Conservation (phyloP, 2,113 vertebrate genomes). For the Jacana jacana region DNA sequence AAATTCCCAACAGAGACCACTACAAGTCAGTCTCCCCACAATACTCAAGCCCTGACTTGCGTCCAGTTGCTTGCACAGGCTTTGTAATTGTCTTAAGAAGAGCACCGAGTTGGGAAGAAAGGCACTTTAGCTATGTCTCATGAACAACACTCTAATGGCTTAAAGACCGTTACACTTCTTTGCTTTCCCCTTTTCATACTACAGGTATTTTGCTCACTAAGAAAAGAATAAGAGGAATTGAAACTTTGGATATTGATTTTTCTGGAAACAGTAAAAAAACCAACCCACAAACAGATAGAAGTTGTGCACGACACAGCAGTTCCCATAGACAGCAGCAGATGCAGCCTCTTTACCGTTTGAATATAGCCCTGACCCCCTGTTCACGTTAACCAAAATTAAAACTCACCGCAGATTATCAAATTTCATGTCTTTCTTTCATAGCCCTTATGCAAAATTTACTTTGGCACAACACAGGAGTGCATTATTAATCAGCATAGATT, state of each 20-base stretch:
- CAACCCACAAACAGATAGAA: neutral
- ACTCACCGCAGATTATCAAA: neutral
- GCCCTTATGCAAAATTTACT: neutral
- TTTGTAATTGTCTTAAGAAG: neutral
- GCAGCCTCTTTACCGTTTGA: neutral
- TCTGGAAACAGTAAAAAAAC: neutral
- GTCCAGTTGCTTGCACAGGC: neutral
- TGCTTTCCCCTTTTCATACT: neutral
- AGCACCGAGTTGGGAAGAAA: neutral
- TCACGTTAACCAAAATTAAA: slow-evolving; percentile 1
- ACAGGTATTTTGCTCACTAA: neutral
- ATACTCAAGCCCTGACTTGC: neutral
- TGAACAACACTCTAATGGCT: neutral
- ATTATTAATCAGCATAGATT: slow-evolving; percentile 47
- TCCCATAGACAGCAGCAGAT: neutral
- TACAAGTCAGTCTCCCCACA: neutral
- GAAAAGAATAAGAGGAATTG: neutral
- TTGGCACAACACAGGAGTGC: neutral
- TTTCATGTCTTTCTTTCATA: neutral
- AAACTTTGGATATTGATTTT: neutral
- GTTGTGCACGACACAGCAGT: neutral
- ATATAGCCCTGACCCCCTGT: neutral
- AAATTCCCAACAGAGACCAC: neutral
- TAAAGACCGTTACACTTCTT: neutral
- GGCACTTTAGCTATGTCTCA: neutral